Evolutionary conservation across 2,888 invertebrate species (phyloP), one percentile per base, ranked within the genome.

Genomic region (Congeria kusceri): DNA sequence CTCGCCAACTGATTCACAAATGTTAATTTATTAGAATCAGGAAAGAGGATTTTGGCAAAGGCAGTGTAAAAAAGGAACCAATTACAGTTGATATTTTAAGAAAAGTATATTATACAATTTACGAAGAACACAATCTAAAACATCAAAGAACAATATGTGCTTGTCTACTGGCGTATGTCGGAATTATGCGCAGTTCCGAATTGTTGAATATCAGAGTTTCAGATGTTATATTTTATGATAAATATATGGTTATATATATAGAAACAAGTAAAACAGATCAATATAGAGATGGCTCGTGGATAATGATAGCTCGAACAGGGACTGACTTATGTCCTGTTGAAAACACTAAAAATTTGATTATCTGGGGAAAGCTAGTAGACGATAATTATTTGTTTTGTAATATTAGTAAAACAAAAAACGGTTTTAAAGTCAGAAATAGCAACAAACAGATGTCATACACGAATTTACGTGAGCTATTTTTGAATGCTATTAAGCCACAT

Each of bases 261-360:
- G 71, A 71, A 71, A 61, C 27, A 3, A 72, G 72, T 63, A 78
- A 77, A 23, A 73, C 73, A 2, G 78, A 68, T 39, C 62, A 72
- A 49, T 56, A 70, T 39, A 70, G 62, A 32, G 64, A 75, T 58
- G 27, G 64, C 69, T 67, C 61, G 53, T 39, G 53, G 32, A 44
- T 74, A 29, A 7, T 58, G 1, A 74, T 70, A 49, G 39, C 69
- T 1, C 46, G 65, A n/a, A 73, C 69, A 1, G 58, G 57, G 11
- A 70, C 78, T 46, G 11, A 18, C 1, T n/a, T 61, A 2, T 74
- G 78, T 66, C 78, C 78, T 15, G 61, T 66, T 28, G 20, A 5
- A 13, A 74, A 69, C 47, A 27, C 69, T 39, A 20, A 71, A 46
- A 39, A 64, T 27, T 71, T 44, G 2, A 64, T 71, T n/a, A 44